These are phyloP conservation scores for Thaleichthys pacificus DNA, from an alignment of 2,797 vertebrate species.

Conservation along the genomic window DNA sequence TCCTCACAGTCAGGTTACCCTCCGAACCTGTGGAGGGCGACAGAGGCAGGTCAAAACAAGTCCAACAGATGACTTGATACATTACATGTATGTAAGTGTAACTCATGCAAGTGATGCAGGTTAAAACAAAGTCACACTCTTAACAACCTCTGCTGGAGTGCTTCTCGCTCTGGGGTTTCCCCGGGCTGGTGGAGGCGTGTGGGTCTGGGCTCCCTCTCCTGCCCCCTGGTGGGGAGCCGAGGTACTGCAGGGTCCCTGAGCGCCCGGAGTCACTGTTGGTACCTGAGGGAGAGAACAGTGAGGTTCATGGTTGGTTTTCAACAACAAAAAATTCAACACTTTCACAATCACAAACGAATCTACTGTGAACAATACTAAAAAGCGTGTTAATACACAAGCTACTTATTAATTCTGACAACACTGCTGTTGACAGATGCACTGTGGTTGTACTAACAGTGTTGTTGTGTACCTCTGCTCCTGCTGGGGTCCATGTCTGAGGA, in stretches of 20 bases:
- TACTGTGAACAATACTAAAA: background rate
- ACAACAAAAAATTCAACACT: too few species aligned
- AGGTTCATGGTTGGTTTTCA: too few species aligned
- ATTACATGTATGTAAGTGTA: background rate
- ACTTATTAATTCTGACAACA: too few species aligned
- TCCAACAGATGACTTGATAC: background rate
- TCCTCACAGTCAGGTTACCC: conserved; percentile 6
- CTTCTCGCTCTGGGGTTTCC: conserved; percentile 13
- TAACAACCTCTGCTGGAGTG: conserved; percentile 47
- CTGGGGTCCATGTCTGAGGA: conserved; percentile 69
- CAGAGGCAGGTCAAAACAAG: background rate
- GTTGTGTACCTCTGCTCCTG: conserved; percentile 62
- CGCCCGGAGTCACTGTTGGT: conserved; percentile 52
- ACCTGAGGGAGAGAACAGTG: conserved; percentile 27
- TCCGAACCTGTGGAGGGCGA: conserved; percentile 17
- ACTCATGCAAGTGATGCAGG: background rate
- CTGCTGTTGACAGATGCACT: too few species aligned
- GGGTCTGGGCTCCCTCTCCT: conserved; percentile 34
- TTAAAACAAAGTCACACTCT: conserved; percentile 2
- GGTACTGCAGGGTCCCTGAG: conserved; percentile 44
- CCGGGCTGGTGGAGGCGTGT: conserved; percentile 18
- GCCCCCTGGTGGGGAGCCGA: conserved; percentile 35
- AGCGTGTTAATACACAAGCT: background rate
- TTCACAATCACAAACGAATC: too few species aligned
- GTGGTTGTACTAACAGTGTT: background rate